Base-by-base conservation (phyloP, 2,797 vertebrate species). In the Hyperoplus lanceolatus region DNA sequence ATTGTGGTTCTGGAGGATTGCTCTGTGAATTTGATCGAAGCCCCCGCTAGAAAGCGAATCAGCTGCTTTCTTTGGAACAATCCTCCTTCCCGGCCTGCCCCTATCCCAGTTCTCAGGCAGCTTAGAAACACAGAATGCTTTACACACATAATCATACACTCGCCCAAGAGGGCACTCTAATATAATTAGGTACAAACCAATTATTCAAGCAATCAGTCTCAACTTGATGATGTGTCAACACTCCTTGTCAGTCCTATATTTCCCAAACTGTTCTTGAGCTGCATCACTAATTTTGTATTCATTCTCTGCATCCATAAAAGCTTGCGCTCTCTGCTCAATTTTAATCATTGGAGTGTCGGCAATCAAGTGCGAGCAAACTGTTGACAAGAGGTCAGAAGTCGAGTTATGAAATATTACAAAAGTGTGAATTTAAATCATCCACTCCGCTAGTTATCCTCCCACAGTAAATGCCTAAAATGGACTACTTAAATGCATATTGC, bases 181-280 rank as follows among this genome's bases (percentile, higher is more conserved):
- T 91, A 92, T 89, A 93, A 93, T 94, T 93, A 93, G 87, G 87
- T 87, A 90, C 90, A 92, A 93, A 93, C 80, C 92, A 93, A 94
- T 94, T 94, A 93, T 94, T 94, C 91, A 90, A 93, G 89, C 86
- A 93, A 92, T 93, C 88, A 90, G 91, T 93, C 87, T 91, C 87
- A 89, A 88, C 93, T 92, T 92, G 92, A 94, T 89, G 89, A 89
- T 92, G 87, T 94, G 91, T 93, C 92, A 93, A 93, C 91, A 91
- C 78, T 90, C 80, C 85, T 88, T 83, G 89, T 92, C 92, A 88
- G 83, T 90, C 79, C 81, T 90, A 87, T 90, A 87, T 92, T 93
- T 92, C 82, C 86, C 80, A 89, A 92, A 92, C 85, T 88, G 84
- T 89, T 92, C 75, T 90, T 86, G 86, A 92, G 91, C 80, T 83